Evolutionary conservation across 2,888 invertebrate genomes (phyloP).

Genomic region (Fragum whitleyi): DNA sequence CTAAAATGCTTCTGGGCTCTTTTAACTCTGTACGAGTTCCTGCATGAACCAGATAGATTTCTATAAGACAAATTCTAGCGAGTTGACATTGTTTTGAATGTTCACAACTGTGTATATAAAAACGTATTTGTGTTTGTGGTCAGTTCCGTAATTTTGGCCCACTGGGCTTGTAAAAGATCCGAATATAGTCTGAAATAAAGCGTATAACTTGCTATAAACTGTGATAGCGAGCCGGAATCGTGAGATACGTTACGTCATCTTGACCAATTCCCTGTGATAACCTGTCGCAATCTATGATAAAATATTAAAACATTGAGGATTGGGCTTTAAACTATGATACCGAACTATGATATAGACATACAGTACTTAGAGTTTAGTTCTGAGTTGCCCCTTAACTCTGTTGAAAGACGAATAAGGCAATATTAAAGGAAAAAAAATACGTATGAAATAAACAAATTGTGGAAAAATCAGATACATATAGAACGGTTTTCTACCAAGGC

Average conservation of each 20-base stretch:
- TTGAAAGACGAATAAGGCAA: no score
- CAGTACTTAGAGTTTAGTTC: background rate
- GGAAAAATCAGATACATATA: no score
- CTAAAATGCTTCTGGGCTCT: no score
- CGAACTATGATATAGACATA: background rate
- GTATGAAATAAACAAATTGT: no score
- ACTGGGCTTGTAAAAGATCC: conserved; percentile 13
- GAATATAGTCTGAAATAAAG: background rate
- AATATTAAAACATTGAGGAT: conserved; percentile 18
- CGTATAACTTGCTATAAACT: conserved; percentile 17
- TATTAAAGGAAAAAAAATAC: no score
- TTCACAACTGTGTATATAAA: no score
- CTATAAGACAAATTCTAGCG: no score
- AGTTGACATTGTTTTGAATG: no score
- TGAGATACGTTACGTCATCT: conserved; percentile 18
- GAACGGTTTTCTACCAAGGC: no score
- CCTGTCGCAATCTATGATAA: background rate
- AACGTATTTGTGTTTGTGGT: background rate
- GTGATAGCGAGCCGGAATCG: conserved; percentile 12
- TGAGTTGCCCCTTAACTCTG: no score
- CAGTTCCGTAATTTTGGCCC: conserved; percentile 1
- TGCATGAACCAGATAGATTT: no score
- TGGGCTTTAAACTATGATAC: background rate
- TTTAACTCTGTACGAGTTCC: no score
- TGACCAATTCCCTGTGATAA: background rate